Conservation (phyloP, 2,888 invertebrate species). For the Lumbricus terrestris region DNA sequence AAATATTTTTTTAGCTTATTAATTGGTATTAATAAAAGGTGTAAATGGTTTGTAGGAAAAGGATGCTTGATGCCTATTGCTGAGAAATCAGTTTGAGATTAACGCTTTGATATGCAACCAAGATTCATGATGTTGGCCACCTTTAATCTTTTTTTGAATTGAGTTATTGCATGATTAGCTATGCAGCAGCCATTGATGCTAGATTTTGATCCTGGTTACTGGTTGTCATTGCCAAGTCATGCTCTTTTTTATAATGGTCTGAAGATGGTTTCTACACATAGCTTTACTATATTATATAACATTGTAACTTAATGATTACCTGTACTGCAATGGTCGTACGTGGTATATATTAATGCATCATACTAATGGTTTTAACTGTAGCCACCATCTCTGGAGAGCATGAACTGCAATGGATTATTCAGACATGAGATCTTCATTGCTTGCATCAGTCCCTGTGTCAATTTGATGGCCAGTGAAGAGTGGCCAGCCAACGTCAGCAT, state of each 20-base stretch:
- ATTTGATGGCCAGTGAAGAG: background rate
- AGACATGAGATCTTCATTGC: background rate
- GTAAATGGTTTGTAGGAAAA: no score
- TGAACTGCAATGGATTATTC: background rate
- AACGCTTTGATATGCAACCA: background rate
- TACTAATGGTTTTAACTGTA: background rate
- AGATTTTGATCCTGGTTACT: no score
- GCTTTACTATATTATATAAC: background rate
- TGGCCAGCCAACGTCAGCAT: background rate
- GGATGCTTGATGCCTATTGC: background rate
- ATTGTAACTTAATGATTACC: background rate
- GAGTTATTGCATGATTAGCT: background rate
- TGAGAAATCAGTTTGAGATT: background rate
- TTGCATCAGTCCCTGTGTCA: background rate
- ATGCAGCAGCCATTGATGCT: background rate
- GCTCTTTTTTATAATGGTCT: no score
- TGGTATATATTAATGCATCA: background rate
- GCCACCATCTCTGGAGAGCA: background rate
- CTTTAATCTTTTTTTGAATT: background rate
- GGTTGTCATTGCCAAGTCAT: no score
- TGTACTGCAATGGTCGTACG: background rate
- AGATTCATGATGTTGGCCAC: background rate
- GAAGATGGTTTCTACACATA: background rate
- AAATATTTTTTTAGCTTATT: no score
- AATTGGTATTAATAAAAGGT: no score